Conservation (phyloP, 2,888 invertebrate species). For the Athalia rosae region DNA sequence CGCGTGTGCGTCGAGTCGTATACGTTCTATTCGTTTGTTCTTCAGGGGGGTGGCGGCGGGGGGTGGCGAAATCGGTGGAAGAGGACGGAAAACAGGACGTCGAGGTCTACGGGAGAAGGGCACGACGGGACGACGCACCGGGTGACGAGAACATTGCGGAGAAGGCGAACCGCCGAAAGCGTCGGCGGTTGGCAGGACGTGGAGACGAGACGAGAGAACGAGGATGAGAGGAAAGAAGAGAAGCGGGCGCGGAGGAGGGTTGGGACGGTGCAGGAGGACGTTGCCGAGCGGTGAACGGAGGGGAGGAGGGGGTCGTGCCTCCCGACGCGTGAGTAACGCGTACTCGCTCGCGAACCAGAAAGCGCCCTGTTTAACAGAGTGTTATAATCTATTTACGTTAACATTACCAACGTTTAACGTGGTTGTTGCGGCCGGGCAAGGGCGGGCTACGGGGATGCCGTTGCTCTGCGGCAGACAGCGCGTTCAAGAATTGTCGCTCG, state of each 20-base stretch:
- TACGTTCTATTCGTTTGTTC: conserved; percentile 1
- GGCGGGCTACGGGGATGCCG: conserved; percentile 57
- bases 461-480: conserved; percentile 71
- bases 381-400: conserved; percentile 74
- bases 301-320: conserved; percentile 71
- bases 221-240: not conserved
- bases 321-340: conserved; percentile 74
- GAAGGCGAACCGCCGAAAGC: conserved; percentile 33
- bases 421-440: conserved; percentile 63
- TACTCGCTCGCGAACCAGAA: conserved; percentile 62
- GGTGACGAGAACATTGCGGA: not conserved
- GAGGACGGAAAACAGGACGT: not conserved
- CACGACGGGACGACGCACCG: not conserved
- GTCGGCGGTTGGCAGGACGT: conserved; percentile 41
- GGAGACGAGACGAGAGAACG: conserved; percentile 36
- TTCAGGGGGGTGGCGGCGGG: not conserved
- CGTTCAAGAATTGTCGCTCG: conserved; percentile 72
- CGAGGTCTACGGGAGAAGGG: conserved; percentile 11
- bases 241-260: not conserved
- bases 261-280: conserved; percentile 26
- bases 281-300: conserved; percentile 60
- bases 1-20: conserved; percentile 24
- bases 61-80: not conserved
- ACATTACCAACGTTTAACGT: conserved; percentile 74
- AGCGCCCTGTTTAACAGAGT: conserved; percentile 73